A percentile compares a stretch with the other conserved stretches of the same genome.
Conservation (phyloP, 2,888 invertebrate genomes). For the Trichacis sp. region DNA sequence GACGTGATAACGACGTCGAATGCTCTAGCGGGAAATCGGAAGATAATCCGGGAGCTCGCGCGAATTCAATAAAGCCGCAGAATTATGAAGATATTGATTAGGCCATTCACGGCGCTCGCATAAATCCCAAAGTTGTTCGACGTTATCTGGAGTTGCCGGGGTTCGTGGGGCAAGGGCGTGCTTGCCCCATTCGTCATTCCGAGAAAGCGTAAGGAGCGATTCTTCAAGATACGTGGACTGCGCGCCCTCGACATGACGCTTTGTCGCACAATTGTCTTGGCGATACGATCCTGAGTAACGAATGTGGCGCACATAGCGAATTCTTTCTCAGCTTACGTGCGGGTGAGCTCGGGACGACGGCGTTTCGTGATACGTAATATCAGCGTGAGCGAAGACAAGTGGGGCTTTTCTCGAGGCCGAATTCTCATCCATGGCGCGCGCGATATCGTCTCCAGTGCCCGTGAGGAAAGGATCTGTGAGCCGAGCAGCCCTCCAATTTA, state of each 20-base stretch:
- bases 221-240: constrained; percentile 46
- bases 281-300: constrained; percentile 47
- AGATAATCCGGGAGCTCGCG: constrained; percentile 1
- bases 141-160: constrained; percentile 2
- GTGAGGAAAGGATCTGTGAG: constrained; percentile 28
- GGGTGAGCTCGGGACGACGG: constrained; percentile 4
- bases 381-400: constrained; percentile 19
- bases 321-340: constrained; percentile 8
- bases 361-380: constrained; percentile 27
- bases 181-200: constrained; percentile 29
- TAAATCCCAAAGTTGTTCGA: constrained; percentile 2
- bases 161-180: not conserved
- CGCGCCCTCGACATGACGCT: constrained; percentile 26
- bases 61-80: constrained; percentile 1
- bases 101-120: not conserved
- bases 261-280: constrained; percentile 34
- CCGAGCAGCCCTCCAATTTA: constrained; percentile 35
- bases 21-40: not conserved
- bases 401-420: constrained; percentile 19
- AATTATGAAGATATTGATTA: constrained; percentile 4
- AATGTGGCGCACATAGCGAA: constrained; percentile 38
- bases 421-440: constrained; percentile 18
- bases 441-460: constrained; percentile 23
- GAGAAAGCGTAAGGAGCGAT: constrained; percentile 37
- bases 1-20: not conserved